A percentile compares a stretch with the other conserved stretches of the same genome.
These are phyloP conservation scores for Parasteatoda tepidariorum DNA, from an alignment of 1,140 invertebrate species.

Conservation along the genomic window DNA sequence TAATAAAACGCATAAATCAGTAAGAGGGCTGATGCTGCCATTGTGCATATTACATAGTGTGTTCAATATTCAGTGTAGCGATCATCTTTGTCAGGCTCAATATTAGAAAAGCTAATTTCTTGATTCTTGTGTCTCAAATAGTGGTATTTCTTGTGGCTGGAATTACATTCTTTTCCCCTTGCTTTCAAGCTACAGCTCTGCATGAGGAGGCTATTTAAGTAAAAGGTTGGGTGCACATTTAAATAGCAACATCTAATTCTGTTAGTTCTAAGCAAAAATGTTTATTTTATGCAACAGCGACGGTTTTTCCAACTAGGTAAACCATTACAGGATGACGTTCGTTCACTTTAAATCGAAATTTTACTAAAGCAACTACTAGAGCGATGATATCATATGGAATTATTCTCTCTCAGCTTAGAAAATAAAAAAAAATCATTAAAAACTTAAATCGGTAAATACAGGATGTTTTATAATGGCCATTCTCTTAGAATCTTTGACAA, in stretches of 20 bases:
- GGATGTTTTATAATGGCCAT: too few relatives aligned
- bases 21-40: not conserved
- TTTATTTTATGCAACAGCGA: not conserved
- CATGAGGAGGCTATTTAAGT: not conserved
- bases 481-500: too few relatives aligned
- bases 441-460: too few relatives aligned
- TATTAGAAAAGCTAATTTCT: too few relatives aligned
- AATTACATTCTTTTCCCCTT: not conserved
- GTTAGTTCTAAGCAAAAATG: not conserved
- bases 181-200: constrained; percentile 10
- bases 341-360: constrained; percentile 13
- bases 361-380: constrained; percentile 18
- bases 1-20: too few relatives aligned
- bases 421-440: too few relatives aligned
- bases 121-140: not conserved
- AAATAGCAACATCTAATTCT: not conserved
- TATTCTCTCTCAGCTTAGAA: not conserved
- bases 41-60: not conserved
- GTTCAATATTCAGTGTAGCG: too few relatives aligned
- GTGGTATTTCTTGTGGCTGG: not conserved
- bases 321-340: constrained; percentile 14
- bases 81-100: too few relatives aligned
- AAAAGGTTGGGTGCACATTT: not conserved
- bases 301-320: not conserved
- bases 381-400: constrained; percentile 14